Base-by-base conservation (phyloP, 2,113 vertebrate genomes). In the Pituophis catenifer region DNA sequence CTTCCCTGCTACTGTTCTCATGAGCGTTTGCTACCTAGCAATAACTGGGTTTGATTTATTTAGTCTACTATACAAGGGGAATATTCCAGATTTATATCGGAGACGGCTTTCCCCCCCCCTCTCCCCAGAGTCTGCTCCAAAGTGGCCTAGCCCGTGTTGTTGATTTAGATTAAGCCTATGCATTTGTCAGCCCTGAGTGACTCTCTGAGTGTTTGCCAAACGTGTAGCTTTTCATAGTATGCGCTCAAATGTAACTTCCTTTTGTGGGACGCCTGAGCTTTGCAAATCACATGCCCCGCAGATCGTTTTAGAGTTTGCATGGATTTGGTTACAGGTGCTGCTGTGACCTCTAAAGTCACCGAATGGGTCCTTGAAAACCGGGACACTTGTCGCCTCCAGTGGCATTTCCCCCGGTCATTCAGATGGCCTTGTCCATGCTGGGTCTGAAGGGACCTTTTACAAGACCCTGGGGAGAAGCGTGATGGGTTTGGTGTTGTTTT, bases 31-130 rank as follows among this genome's bases (percentile, higher is more conserved):
- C 90, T 96, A 95, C 90, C 62, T 5, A 86, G 53, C 12, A 94
- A 50, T 91, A 93, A 94, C 85, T 52, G 6, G 93, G 92, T 3
- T 92, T 94, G 88, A 96, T 95, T 97, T 92, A 95, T 91, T 94
- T 91, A 7, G 48, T 88, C 54, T 94, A 38, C 65, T 92, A 89
- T 53, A 58, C 54, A 88, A 59, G 57, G 54, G 0, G 1, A 65
- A 3, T 55, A 87, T 90, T 93, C 33, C 26, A 94, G 85, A 62
- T 52, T 90, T 91, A 91, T 8, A 58, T 5, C 93, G 19, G 13
- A 75, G 19, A 8, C 3, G 5, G 6, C 15, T 38, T 0, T 5
- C 12, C 1, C 65, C 62, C 3, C 59, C 3, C 59, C 3, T 1
- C 26, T 13, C 62, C 26, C 86, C 44, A 0, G 62, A 93, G 10